A percentile compares a stretch with the other conserved stretches of the same genome.
phyloP scores from a whole-genome alignment of 2,113 vertebrate species.

The Proteles cristata region DNA sequence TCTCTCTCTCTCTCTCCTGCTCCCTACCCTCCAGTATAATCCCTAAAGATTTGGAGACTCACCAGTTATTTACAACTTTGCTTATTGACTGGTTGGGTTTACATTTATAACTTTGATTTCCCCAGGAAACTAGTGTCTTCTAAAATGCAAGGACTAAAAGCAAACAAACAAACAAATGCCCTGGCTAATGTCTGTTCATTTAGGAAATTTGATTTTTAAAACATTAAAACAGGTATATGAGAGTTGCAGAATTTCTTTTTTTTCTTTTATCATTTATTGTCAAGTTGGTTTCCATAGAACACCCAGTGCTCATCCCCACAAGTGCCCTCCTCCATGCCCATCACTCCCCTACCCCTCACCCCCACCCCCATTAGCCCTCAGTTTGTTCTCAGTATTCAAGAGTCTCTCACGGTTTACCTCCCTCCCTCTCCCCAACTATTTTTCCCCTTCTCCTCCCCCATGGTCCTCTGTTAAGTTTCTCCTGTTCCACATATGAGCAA shows the following conservation, averaged over 20 bases:
- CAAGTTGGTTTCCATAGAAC: too few relatives aligned
- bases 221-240: constrained; percentile 1
- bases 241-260: background rate
- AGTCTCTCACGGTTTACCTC: too few relatives aligned
- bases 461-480: too few relatives aligned
- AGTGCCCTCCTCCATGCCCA: too few relatives aligned
- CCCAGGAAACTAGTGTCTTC: background rate
- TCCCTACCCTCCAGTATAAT: background rate
- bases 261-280: too few relatives aligned
- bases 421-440: too few relatives aligned
- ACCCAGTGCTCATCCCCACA: too few relatives aligned
- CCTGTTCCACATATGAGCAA: too few relatives aligned
- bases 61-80: background rate
- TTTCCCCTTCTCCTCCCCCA: too few relatives aligned
- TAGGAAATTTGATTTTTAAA: background rate
- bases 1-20: background rate
- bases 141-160: background rate
- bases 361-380: too few relatives aligned
- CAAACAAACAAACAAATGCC: background rate
- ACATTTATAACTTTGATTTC: background rate
- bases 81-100: background rate
- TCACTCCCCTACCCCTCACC: too few relatives aligned
- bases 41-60: background rate
- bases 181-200: background rate
- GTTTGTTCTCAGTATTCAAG: too few relatives aligned